These are phyloP conservation scores for Simalia tracyae DNA, from an alignment of 2,797 vertebrate species.

Conservation along the genomic window DNA sequence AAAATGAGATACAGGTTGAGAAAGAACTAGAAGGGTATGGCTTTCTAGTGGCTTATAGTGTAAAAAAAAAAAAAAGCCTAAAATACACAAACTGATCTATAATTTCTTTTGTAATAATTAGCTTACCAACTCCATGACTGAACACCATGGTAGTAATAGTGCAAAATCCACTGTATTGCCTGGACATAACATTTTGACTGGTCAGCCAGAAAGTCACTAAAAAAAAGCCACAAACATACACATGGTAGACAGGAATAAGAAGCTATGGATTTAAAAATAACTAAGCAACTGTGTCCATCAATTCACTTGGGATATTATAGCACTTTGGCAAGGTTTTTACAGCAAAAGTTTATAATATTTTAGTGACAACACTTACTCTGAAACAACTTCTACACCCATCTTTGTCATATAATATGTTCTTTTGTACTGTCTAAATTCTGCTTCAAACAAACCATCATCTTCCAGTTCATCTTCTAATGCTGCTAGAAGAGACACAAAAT, in stretches of 20 bases:
- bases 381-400: conserved; percentile 93
- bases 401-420: conserved; percentile 98
- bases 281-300: not conserved
- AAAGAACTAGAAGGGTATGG: not conserved
- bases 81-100: not conserved
- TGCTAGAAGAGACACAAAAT: conserved; percentile 60
- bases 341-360: not conserved
- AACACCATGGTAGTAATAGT: conserved; percentile 98
- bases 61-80: not conserved
- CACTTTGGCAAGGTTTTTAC: not conserved
- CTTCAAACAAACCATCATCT: conserved; percentile 95
- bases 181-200: conserved; percentile 94
- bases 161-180: conserved; percentile 98
- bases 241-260: not conserved
- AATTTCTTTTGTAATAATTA: conserved; percentile 17
- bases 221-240: conserved; percentile 14
- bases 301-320: not conserved
- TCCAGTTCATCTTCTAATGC: conserved; percentile 84
- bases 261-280: not conserved
- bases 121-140: conserved; percentile 99
- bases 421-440: conserved; percentile 96
- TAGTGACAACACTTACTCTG: conserved; percentile 82
- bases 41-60: not conserved
- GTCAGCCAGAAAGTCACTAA: conserved; percentile 90
- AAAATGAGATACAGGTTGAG: not conserved